Evolutionary conservation across 2,888 invertebrate species (phyloP).

Genomic region (Tachina grossa): DNA sequence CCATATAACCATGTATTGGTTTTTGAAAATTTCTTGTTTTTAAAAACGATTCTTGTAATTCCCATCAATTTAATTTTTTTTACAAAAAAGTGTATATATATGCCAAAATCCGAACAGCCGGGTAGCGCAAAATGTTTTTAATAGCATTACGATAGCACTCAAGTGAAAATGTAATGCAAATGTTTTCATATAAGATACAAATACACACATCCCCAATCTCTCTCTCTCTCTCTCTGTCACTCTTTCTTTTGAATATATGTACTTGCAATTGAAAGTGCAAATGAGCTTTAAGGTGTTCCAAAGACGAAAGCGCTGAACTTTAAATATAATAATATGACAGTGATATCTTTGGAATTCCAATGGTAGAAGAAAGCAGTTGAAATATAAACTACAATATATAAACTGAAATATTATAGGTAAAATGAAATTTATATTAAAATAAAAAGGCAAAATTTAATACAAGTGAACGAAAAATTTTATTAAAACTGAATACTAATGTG

Average conservation of each 20-base stretch:
- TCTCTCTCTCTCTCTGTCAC: not conserved
- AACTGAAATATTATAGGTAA: not conserved
- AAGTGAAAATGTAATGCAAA: slow-evolving; percentile 64
- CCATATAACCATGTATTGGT: too few species aligned
- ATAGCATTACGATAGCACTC: slow-evolving; percentile 63
- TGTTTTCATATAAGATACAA: slow-evolving; percentile 46
- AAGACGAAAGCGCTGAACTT: slow-evolving; percentile 66
- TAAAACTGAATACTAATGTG: slow-evolving; percentile 26
- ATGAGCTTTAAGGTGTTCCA: slow-evolving; percentile 32
- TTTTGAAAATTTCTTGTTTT: too few species aligned
- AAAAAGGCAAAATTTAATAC: not conserved
- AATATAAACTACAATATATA: not conserved
- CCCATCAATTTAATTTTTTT: not conserved
- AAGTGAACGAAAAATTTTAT: slow-evolving; percentile 41
- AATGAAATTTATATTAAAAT: not conserved
- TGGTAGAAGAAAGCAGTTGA: slow-evolving; percentile 18
- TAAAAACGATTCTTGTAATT: too few species aligned
- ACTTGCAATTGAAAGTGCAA: slow-evolving; percentile 44
- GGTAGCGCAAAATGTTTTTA: not conserved
- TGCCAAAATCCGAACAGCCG: not conserved
- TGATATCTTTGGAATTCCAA: slow-evolving; percentile 11
- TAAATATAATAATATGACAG: not conserved
- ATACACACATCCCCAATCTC: slow-evolving; percentile 4
- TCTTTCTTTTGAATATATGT: not conserved
- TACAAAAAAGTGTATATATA: not conserved